A percentile compares a stretch with the other conserved stretches of the same genome.
phyloP scores from a whole-genome alignment of 1,140 invertebrate genomes.

The Zaprionus nigranus region DNA sequence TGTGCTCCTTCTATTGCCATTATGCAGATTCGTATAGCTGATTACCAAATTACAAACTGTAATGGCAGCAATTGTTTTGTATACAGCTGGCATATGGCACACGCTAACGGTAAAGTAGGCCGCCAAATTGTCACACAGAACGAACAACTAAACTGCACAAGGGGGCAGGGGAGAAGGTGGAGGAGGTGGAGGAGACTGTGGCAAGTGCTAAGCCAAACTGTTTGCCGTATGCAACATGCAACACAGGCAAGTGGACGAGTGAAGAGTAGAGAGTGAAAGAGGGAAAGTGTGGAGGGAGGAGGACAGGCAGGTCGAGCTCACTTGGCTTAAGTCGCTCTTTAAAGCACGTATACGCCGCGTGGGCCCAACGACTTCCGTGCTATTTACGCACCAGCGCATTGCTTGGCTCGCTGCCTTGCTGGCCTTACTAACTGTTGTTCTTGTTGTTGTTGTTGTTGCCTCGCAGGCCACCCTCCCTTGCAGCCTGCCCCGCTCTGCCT shows the following conservation, averaged over 20 bases:
- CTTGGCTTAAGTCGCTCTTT: conserved; percentile 47
- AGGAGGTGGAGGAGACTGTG: neutral
- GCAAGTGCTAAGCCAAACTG: conserved; percentile 1
- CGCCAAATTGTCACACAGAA: conserved; percentile 69
- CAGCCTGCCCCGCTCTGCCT: conserved; percentile 18
- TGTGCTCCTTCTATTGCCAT: conserved; percentile 68
- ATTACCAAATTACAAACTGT: conserved; percentile 83
- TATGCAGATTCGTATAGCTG: conserved; percentile 80
- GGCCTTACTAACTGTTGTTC: neutral
- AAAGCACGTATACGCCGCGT: conserved; percentile 66
- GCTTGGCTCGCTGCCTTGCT: conserved; percentile 40
- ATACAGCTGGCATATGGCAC: conserved; percentile 55
- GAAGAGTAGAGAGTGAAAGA: conserved; percentile 17
- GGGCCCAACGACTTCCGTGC: conserved; percentile 77
- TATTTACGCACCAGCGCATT: conserved; percentile 70
- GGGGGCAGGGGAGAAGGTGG: neutral
- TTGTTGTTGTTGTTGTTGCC: neutral
- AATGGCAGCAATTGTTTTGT: conserved; percentile 79
- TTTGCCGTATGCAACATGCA: conserved; percentile 21
- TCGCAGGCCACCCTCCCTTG: conserved; percentile 22
- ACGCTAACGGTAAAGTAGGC: conserved; percentile 74
- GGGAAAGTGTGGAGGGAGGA: conserved; percentile 31
- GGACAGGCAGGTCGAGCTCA: conserved; percentile 27
- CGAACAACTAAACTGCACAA: conserved; percentile 46
- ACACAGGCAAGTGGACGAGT: conserved; percentile 7